A percentile compares a stretch with the other conserved stretches of the same genome.
These are phyloP conservation scores for Holotrichia oblita DNA, from an alignment of 1,140 invertebrate genomes.

Conservation along the genomic window DNA sequence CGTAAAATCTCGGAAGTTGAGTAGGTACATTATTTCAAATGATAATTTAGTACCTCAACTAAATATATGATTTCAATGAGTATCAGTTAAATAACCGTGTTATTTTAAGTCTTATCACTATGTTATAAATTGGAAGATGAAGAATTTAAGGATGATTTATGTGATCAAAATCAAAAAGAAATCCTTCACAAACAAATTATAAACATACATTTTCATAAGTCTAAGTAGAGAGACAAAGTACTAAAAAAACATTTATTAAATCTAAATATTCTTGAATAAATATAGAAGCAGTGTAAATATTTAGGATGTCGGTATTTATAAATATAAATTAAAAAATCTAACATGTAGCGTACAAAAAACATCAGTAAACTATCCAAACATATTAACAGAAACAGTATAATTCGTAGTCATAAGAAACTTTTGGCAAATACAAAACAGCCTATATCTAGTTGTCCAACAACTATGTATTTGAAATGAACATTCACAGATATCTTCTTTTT, in stretches of 20 bases:
- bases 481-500: conserved; percentile 21
- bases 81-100: not conserved
- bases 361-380: conserved; percentile 21
- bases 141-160: not conserved
- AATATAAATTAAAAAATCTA: conserved; percentile 31
- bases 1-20: too few relatives aligned
- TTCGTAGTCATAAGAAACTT: conserved; percentile 2
- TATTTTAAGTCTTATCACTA: conserved; percentile 10
- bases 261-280: conserved; percentile 13
- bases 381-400: conserved; percentile 25
- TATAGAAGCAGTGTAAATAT: conserved; percentile 29
- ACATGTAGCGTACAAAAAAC: conserved; percentile 22
- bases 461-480: conserved; percentile 31
- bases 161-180: not conserved
- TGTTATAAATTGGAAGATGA: not conserved
- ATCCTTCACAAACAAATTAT: conserved; percentile 12
- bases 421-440: conserved; percentile 36
- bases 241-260: conserved; percentile 8
- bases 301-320: conserved; percentile 1
- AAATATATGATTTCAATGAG: not conserved
- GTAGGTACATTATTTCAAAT: not conserved
- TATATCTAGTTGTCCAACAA: conserved; percentile 12
- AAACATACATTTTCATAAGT: conserved; percentile 6
- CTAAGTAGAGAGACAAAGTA: not conserved
- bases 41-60: not conserved